Percentiles rank a stretch among this genome's conserved stretches.
Conservation (phyloP, 1,140 invertebrate species). For the Lepidostoma basale region DNA sequence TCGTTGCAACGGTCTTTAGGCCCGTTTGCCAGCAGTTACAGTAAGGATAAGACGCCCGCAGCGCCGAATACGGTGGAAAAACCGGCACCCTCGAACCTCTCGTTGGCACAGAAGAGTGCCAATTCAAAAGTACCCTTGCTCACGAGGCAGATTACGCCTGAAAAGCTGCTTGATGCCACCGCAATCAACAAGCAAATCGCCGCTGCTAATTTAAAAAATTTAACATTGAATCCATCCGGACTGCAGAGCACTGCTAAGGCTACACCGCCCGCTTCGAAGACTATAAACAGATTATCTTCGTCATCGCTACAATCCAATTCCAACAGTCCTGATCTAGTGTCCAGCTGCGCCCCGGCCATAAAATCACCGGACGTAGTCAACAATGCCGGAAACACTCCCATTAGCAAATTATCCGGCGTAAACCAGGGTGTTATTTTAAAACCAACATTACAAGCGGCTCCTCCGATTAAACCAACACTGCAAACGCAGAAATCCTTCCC, state of each 20-base stretch:
- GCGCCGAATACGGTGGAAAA: conserved; percentile 38
- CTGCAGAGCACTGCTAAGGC: conserved; percentile 43
- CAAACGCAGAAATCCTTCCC: conserved; percentile 7
- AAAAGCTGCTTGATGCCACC: conserved; percentile 23
- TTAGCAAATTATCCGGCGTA: conserved; percentile 24
- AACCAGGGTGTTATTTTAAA: conserved; percentile 43
- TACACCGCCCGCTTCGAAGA: conserved; percentile 52
- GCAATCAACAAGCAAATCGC: conserved; percentile 48
- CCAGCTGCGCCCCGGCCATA: conserved; percentile 64
- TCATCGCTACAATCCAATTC: too few species aligned
- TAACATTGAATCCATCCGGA: conserved; percentile 34
- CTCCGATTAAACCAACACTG: conserved; percentile 18
- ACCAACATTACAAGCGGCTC: conserved; percentile 31
- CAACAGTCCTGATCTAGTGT: conserved; percentile 74
- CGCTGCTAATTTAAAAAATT: conserved; percentile 57
- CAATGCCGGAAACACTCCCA: conserved; percentile 48
- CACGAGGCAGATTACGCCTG: conserved; percentile 53
- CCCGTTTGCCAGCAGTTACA: conserved; percentile 50
- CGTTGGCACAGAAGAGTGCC: conserved; percentile 51
- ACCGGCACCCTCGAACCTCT: conserved; percentile 50
- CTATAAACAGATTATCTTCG: conserved; percentile 11
- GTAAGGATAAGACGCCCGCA: conserved; percentile 37
- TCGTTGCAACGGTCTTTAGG: conserved; percentile 48
- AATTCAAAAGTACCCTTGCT: conserved; percentile 57
- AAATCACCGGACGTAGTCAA: conserved; percentile 69